These are phyloP conservation scores for Leucozona laternaria DNA, from an alignment of 2,888 invertebrate genomes.

Conservation along the genomic window DNA sequence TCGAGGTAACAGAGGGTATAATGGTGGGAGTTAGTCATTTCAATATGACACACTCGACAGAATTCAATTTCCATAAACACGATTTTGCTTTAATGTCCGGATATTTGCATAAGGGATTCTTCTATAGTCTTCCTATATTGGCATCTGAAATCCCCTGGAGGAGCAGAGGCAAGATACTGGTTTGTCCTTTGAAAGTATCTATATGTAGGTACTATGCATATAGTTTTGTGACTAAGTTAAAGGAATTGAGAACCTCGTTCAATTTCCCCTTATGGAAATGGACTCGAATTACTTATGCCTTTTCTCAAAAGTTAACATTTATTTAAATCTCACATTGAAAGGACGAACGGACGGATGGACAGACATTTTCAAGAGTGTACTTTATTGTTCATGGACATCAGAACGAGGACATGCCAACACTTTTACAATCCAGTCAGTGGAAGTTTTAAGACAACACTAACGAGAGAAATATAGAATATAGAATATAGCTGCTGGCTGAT, in stretches of 20 bases:
- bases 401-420: slow-evolving; percentile 36
- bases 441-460: slow-evolving; percentile 18
- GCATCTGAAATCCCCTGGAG: slow-evolving; percentile 32
- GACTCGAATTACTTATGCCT: slow-evolving; percentile 72
- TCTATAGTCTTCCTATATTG: slow-evolving; percentile 42
- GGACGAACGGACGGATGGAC: slow-evolving; percentile 32
- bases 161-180: slow-evolving; percentile 32
- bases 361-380: slow-evolving; percentile 22
- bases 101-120: slow-evolving; percentile 74
- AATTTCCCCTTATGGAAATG: slow-evolving; percentile 72
- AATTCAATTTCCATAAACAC: slow-evolving; percentile 76
- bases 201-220: background rate
- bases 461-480: slow-evolving; percentile 15
- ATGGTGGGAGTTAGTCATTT: slow-evolving; percentile 64
- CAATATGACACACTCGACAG: slow-evolving; percentile 75
- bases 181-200: slow-evolving; percentile 15
- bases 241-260: slow-evolving; percentile 64
- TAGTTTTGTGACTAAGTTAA: slow-evolving; percentile 60
- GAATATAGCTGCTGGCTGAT: slow-evolving; percentile 32
- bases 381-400: slow-evolving; percentile 15
- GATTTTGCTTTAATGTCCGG: slow-evolving; percentile 74
- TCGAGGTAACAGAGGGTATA: slow-evolving; percentile 29
- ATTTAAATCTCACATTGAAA: slow-evolving; percentile 68
- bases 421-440: slow-evolving; percentile 21
- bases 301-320: slow-evolving; percentile 74